phyloP scores from a whole-genome alignment of 2,888 invertebrate genomes.

The Cephus spinipes region DNA sequence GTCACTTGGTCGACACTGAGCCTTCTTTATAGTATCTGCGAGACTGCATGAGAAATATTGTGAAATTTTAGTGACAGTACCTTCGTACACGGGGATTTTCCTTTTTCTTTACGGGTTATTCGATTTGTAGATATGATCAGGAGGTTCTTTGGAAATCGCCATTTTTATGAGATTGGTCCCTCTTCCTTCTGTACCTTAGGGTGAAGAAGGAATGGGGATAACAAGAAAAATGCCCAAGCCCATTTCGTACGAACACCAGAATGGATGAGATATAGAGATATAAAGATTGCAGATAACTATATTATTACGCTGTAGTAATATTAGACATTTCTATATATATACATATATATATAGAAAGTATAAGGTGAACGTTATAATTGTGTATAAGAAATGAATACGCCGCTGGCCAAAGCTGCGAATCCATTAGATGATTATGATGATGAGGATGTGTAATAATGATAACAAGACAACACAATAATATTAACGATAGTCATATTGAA shows the following conservation, averaged over 20 bases:
- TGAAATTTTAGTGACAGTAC: not conserved
- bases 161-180: not conserved
- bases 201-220: not conserved
- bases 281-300: conserved; percentile 4
- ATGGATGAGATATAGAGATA: conserved; percentile 9
- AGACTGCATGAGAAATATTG: not conserved
- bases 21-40: not conserved
- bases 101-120: not conserved
- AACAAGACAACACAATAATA: conserved; percentile 10
- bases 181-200: not conserved
- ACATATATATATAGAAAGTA: conserved; percentile 22
- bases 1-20: not conserved
- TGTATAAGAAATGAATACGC: conserved; percentile 29
- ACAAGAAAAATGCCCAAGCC: conserved; percentile 11
- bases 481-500: conserved; percentile 26
- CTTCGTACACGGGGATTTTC: not conserved
- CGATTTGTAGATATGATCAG: not conserved
- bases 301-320: not conserved
- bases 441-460: conserved; percentile 29
- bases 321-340: conserved; percentile 25
- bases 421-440: conserved; percentile 18
- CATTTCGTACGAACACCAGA: conserved; percentile 15
- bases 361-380: conserved; percentile 36
- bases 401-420: conserved; percentile 17
- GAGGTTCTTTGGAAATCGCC: conserved; percentile 17